Base-by-base conservation (phyloP, 2,888 invertebrate genomes). In the Hyles lineata region DNA sequence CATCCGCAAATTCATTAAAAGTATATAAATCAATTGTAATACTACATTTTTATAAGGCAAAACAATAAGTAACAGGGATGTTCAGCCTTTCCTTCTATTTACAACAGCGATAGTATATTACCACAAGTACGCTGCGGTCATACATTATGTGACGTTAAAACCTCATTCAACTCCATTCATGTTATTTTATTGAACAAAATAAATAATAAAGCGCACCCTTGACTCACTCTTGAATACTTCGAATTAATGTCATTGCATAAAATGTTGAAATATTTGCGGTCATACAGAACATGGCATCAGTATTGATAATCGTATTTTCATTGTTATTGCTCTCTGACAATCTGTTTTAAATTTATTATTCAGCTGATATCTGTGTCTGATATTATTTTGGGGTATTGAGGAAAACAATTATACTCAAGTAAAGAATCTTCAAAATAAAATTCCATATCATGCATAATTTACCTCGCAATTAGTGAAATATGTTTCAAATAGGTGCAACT, bases 101-200 rank as follows among this genome's bases (percentile, higher is more conserved):
- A 55, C 55, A 5, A 55, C 55, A 4, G n/a, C 55, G n/a, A 55
- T 55, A 55, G 55, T 55, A 55, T 19, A n/a, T 8, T 55, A 43
- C 43, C 43, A 43, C 43, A 43, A 43, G 43, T 43, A 43, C 43
- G 43, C 43, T 67, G 25, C 43, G 67, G 67, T 50, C 2, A 17
- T 35, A 43, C 43, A 43, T 43, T 35, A 6, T 21, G 23, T 21
- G 5, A 11, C 35, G 21, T 43, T 50, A 21, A 17, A 43, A 50
- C 43, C 67, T 23, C 50, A 23, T 67, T 23, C 23, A 79, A 55
- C n/a, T 75, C 75, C 74, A 75, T 79, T 79, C 63, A 75, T 75
- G 72, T 72, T 67, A 72, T 55, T 55, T 73, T 76, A 79, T 77
- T 74, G 71, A 50, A 74, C 63, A 72, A 78, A 74, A 76, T 76